A percentile compares a stretch with the other conserved stretches of the same genome.
phyloP scores from a whole-genome alignment of 2,797 vertebrate genomes.

The Euphonia xanthogaster region DNA sequence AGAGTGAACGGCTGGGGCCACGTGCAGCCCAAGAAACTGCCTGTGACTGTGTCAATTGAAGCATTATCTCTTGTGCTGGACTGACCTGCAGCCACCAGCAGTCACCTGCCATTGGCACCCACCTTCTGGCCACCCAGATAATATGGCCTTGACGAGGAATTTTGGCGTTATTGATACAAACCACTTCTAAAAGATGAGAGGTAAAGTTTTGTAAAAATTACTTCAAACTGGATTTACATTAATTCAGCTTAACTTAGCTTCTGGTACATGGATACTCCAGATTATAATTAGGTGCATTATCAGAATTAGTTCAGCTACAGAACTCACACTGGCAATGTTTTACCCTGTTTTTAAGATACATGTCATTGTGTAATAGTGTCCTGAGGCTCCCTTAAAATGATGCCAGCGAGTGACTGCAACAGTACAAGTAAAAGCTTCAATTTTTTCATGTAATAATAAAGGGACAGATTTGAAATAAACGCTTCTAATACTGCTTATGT shows the following conservation, averaged over 20 bases:
- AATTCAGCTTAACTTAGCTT: neutral
- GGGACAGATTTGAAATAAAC: neutral
- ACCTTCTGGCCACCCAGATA: neutral
- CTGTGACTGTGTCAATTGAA: fast-evolving
- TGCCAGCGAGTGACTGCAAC: fast-evolving
- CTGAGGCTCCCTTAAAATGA: neutral
- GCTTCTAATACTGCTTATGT: neutral
- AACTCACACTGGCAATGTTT: neutral
- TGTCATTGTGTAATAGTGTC: neutral
- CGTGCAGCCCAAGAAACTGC: neutral
- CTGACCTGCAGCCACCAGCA: neutral
- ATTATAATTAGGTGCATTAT: neutral
- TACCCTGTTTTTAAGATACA: neutral
- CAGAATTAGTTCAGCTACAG: neutral
- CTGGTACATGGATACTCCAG: neutral
- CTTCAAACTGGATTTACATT: neutral
- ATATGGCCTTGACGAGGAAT: neutral
- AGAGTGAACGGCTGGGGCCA: neutral
- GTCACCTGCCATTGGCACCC: fast-evolving
- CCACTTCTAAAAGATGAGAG: neutral
- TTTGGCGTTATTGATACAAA: neutral
- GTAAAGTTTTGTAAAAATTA: neutral
- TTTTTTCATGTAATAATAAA: neutral
- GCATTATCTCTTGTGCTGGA: fast-evolving
- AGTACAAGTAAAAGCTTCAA: neutral